Base-by-base conservation (phyloP, 2,888 invertebrate genomes). In the Eueremaeus valkanovi region DNA sequence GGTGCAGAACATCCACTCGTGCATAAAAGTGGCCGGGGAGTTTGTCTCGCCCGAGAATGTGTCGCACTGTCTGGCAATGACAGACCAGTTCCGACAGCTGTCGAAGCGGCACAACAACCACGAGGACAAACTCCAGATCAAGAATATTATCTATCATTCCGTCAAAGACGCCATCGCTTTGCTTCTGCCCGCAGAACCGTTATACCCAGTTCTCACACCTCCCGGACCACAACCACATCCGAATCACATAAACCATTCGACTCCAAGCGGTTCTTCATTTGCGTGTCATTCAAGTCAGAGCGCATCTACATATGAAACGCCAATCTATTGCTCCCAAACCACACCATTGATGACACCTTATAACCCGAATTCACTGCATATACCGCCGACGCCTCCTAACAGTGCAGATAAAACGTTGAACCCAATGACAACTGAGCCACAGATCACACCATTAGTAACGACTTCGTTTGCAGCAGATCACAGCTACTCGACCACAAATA, bases 31-130 rank as follows among this genome's bases (percentile, higher is more conserved):
- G 72, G 97, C 98, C 0, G 95, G 96, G 84, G 97, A 98, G 85
- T 98, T 98, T 85, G 97, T 98, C 0, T 96, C 97, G 5, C 97
- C 97, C 0, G 97, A 98, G 85, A 96, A 97, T 84, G 91, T 98
- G 31, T 91, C 92, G 58, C 93, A 95, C 82, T 98, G 97, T 85
- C 95, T 97, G 86, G 92, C 93, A 83, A 86, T 98, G 80, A 96
- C 96, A 33, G 93, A 96, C 82, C 96, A 98, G 86, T 97, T 98
- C 86, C 89, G 97, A 3, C 90, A 92, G 75, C 87, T 98, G 78
- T 93, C 95, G 24, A 93, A 93, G 81, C 91, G 91, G 78, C 97
- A 97, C 85, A 90, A 92, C 78, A 97, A 98, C 85, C 96, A 95
- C 84, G 97, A 98, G 85, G 98, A 98, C 85, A 98, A 98, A 84